Base-by-base conservation (phyloP, 2,888 invertebrate species). In the Octodonta nipae region DNA sequence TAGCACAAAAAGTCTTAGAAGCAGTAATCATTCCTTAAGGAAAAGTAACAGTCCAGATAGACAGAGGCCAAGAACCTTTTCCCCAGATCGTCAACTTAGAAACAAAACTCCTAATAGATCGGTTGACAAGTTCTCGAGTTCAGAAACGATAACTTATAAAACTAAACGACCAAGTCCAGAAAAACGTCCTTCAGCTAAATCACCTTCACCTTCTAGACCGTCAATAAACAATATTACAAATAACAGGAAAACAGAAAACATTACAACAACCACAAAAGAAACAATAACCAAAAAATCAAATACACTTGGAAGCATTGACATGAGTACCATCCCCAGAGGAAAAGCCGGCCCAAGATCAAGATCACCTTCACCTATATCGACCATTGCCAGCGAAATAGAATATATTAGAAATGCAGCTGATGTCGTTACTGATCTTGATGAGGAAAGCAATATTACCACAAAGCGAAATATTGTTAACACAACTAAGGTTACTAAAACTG, bases 321-420 rank as follows among this genome's bases (percentile, higher is more conserved):
- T 42, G 17, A 43, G 37, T 30, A 55, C 55, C n/a, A 33, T 52
- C 17, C 54, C 53, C 6, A 47, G 46, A 37, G 40, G 42, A 30
- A 47, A 45, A 41, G 35, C 37, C 14, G 43, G 34, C 31, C 41
- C 43, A 15, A 47, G 50, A 38, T 49, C 49, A 11, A 43, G 51
- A 32, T 48, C 50, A 4, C 51, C 53, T 15, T 56, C 55, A 15
- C 49, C 51, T 7, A 52, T 49, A 8, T 45, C 45, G 11, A 51
- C 50, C 13, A 68, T 67, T 0, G 68, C 68, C 0, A 72, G 70
- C 51, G 72, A 70, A 27, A 68, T 73, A 45, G 63, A 65, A 43
- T 63, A 54, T 38, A 38, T 56, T 14, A 45, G 43, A 44, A 62
- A 32, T 34, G 42, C 28, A 15, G 38, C 39, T 11, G 53, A 53